Evolutionary conservation across 2,113 vertebrate species (phyloP), one percentile per base, ranked within the genome.

Genomic region (Maccullochella peelii): DNA sequence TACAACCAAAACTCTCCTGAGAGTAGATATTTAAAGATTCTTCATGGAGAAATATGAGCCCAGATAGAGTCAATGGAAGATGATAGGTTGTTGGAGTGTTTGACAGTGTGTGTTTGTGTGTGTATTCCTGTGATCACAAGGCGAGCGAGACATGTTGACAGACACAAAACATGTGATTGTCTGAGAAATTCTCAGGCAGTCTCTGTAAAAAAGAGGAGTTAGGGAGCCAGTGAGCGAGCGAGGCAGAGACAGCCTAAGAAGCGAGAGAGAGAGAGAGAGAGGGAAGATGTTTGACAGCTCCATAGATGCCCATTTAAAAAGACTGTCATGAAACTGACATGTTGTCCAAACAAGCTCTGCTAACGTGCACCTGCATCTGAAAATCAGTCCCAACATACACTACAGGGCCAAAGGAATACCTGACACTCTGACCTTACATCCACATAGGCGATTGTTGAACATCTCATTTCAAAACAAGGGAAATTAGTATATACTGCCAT

Each of bases 91-190:
- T 30, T 52, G 58, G 27, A 30, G 42, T 16, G 61, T 42, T 12
- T 52, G 42, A 42, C 21, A 50, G 40, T 47, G 38, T 40, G 52
- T 16, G 55, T 83, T 33, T 63, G n/a, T 68, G 21, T 23, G 52
- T 18, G 38, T 66, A 15, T 42, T 40, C 5, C 16, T 33, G 14
- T 38, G 50, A 67, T 81, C 33, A 54, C 54, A 23, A 77, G 4
- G n/a, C 62, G 69, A 74, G 73, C 62, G 27, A 36, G 47, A 65
- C 63, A 14, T 59, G 55, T 3, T 74, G 68, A 70, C 73, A 78
- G 54, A 42, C 15, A 54, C 15, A 67, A 50, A 62, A 55, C 50
- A 63, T 20, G 55, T 70, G 72, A 67, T 79, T 75, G 33, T 54
- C 23, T 55, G 75, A 74, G 44, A 70, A 71, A 82, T 27, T 36